These are phyloP conservation scores for Myotis davidii DNA, from an alignment of 2,113 vertebrate species.

Conservation along the genomic window DNA sequence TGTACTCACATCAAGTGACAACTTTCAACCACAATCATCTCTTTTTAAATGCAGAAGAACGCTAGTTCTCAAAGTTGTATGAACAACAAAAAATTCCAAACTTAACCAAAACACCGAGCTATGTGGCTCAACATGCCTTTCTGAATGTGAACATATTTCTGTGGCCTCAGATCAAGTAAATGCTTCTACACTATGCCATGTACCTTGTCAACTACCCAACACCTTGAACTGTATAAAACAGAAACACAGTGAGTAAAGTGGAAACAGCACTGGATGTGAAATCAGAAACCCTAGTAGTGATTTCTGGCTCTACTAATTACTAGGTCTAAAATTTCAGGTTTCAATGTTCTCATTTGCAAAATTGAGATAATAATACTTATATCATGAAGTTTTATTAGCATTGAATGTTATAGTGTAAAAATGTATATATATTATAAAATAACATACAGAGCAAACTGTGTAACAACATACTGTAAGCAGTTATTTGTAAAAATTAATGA, in stretches of 20 bases:
- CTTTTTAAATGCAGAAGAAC: not conserved
- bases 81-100: not conserved
- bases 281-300: not conserved
- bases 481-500: not conserved
- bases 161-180: not conserved
- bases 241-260: not conserved
- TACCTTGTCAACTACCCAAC: not conserved
- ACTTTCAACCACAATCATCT: not conserved
- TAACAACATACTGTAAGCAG: not conserved
- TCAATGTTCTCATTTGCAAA: not conserved
- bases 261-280: not conserved
- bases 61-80: not conserved
- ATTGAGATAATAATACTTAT: not conserved
- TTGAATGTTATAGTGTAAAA: not conserved
- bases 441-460: not conserved
- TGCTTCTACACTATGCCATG: not conserved
- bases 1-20: not conserved
- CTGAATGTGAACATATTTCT: not conserved
- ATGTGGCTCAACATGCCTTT: not conserved
- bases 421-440: not conserved
- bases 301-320: not conserved
- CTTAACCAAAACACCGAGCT: not conserved
- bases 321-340: not conserved
- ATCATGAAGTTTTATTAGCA: conserved; percentile 2
- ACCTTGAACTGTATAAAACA: not conserved